phyloP scores from a whole-genome alignment of 1,140 invertebrate species.

The Wiebesia pumilae region DNA sequence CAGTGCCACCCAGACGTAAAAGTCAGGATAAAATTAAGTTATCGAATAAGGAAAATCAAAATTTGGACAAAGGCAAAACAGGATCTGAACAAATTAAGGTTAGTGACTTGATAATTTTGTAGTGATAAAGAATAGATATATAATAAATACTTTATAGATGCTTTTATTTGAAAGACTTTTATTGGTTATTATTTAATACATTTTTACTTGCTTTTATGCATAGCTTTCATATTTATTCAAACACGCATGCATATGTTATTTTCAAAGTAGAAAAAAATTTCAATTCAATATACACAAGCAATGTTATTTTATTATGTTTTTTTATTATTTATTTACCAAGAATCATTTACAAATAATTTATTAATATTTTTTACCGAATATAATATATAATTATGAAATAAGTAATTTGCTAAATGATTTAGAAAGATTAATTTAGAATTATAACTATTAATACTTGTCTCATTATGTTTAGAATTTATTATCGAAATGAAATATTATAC shows the following conservation, averaged over 20 bases:
- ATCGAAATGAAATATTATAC: background rate
- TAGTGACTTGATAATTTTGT: constrained; percentile 17
- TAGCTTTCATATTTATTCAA: background rate
- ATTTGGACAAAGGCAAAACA: constrained; percentile 57
- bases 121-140: background rate
- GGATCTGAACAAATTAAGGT: constrained; percentile 57
- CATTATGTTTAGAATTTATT: background rate
- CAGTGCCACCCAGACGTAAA: constrained; percentile 77
- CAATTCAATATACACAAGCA: background rate
- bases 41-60: constrained; percentile 74
- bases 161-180: background rate
- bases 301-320: too few species aligned
- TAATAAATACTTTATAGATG: background rate
- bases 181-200: background rate
- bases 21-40: constrained; percentile 75
- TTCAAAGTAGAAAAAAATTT: background rate
- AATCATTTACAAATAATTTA: too few species aligned
- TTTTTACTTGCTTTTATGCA: background rate
- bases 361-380: too few species aligned
- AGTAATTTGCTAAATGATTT: background rate
- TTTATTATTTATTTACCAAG: too few species aligned
- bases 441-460: background rate
- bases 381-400: background rate
- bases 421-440: background rate
- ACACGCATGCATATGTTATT: background rate